These are phyloP conservation scores for Eulimnadia texana DNA, from an alignment of 1,140 invertebrate genomes.

Conservation along the genomic window DNA sequence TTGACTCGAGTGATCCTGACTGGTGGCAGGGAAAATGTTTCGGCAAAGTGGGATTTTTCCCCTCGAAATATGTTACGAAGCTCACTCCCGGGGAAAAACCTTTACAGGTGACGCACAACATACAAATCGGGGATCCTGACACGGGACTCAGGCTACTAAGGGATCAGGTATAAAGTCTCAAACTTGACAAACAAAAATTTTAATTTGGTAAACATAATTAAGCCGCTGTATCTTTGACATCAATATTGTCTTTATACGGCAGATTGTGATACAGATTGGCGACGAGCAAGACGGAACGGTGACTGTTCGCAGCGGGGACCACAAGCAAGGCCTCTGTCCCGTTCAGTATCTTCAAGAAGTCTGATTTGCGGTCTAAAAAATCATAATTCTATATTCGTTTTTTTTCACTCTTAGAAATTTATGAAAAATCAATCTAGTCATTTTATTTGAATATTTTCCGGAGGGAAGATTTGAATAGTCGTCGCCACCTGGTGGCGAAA, in stretches of 20 bases:
- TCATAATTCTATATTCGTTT: neutral
- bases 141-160: slow-evolving; percentile 43
- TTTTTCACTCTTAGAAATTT: neutral
- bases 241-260: slow-evolving; percentile 10
- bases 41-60: slow-evolving; percentile 81
- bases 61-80: slow-evolving; percentile 83
- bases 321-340: slow-evolving; percentile 60
- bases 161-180: slow-evolving; percentile 41
- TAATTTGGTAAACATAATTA: slow-evolving; percentile 1
- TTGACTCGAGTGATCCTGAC: slow-evolving; percentile 82
- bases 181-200: neutral
- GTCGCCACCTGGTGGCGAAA: too few relatives aligned
- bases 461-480: too few relatives aligned
- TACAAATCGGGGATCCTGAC: slow-evolving; percentile 43
- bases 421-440: neutral
- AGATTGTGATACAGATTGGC: slow-evolving; percentile 55
- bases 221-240: neutral
- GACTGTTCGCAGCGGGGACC: slow-evolving; percentile 74
- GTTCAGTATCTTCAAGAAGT: slow-evolving; percentile 36
- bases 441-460: too few relatives aligned
- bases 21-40: slow-evolving; percentile 96
- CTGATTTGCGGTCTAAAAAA: slow-evolving; percentile 18
- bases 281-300: slow-evolving; percentile 84
- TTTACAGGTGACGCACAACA: slow-evolving; percentile 59
- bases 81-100: slow-evolving; percentile 76